Base-by-base conservation (phyloP, 30 jellyfish, hydroid and myxozoan species). In the Aurelia sp. region DNA sequence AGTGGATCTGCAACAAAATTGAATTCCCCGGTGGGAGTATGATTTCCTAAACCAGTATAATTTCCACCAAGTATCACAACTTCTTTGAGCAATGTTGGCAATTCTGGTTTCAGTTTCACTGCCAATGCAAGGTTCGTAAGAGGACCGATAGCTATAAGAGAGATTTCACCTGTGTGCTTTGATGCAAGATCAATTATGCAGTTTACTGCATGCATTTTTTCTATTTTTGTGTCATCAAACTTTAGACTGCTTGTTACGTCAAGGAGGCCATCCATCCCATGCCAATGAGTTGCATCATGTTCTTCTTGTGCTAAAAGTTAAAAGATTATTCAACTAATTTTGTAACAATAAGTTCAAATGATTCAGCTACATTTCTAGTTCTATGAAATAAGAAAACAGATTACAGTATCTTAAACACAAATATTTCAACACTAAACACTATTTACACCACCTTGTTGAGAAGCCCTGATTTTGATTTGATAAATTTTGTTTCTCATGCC, bases 51-150 rank as follows among this genome's bases (percentile, higher is more conserved):
- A 38, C 96, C 97, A 69, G 83, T 69, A 84, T 88, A 88, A 71
- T 93, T 93, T 4, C 98, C 98, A 18, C 98, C 98, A 76, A 93
- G 78, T 31, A 93, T 93, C 18, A 93, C 82, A 22, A 93, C 81
- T 24, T 88, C 96, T 48, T 88, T 93, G 63, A 93, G 74, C 11
- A 59, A 69, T 12, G 15, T 22, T 66, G 98, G 98, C 30, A 93
- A 70, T 16, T 69, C 88, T 66, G 94, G 91, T 63, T 83, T 52
- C 63, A 93, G 60, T 72, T 83, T 82, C 15, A 88, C 74, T 4
- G 99, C 97, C 52, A 95, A 70, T 18, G 99, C 98, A 27, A 95
- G 83, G 70, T 95, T 95, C 10, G 99, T 95, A 4, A 95, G 90
- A 12, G 99, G 99, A 13, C 98, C 99, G 5, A 95, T 51, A n/a